These are phyloP conservation scores for Pitangus sulphuratus DNA, from an alignment of 2,797 vertebrate species.

Conservation along the genomic window DNA sequence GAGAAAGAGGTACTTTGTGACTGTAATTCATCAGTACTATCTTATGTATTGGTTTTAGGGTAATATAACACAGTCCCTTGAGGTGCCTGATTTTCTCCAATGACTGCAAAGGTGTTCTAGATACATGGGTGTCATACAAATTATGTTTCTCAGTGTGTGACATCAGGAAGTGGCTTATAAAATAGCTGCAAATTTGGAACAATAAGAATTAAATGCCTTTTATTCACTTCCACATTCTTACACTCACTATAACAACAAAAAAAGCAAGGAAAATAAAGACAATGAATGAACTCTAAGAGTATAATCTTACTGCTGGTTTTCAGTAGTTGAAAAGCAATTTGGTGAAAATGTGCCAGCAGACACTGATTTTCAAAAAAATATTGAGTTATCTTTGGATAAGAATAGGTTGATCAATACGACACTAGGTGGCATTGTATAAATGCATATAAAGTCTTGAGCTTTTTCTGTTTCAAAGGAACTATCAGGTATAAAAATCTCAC, in stretches of 20 bases:
- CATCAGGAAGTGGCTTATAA: neutral
- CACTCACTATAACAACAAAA: neutral
- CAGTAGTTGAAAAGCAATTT: neutral
- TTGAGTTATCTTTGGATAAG: neutral
- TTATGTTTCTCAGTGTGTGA: fast-evolving
- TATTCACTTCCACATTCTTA: neutral
- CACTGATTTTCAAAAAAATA: neutral
- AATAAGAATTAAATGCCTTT: neutral
- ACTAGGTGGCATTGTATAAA: slow-evolving; percentile 66
- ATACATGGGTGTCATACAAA: neutral
- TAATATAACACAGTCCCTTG: neutral
- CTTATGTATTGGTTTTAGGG: neutral
- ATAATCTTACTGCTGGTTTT: neutral
- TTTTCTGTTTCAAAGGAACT: neutral
- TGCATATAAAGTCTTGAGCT: neutral
- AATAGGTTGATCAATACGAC: neutral
- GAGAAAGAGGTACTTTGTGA: neutral
- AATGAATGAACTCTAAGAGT: neutral
- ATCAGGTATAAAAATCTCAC: neutral
- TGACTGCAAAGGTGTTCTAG: neutral
- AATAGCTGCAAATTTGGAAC: neutral
- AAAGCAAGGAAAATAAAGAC: fast-evolving
- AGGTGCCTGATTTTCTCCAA: neutral
- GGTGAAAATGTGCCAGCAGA: neutral
- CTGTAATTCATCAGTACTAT: neutral